phyloP scores from a whole-genome alignment of 2,797 vertebrate species.

The Acanthiza pusilla region DNA sequence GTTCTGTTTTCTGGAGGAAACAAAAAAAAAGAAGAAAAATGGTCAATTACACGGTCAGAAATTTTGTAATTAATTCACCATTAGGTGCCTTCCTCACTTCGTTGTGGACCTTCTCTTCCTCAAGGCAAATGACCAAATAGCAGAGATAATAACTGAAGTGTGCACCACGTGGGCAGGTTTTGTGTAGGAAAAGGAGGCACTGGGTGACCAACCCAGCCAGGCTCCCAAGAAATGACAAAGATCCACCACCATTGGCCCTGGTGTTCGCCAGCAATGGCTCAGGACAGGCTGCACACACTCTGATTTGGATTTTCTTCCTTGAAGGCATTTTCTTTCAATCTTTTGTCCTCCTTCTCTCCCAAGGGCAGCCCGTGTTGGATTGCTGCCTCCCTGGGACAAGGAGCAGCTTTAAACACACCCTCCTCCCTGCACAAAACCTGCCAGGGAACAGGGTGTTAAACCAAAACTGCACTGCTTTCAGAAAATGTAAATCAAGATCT shows the following conservation, averaged over 20 bases:
- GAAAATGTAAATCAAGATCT: slow-evolving; percentile 7
- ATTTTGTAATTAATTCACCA: not conserved
- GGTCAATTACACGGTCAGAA: not conserved
- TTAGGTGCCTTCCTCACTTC: not conserved
- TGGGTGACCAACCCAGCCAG: accelerated
- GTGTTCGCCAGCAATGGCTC: not conserved
- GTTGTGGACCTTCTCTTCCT: not conserved
- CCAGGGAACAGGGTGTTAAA: not conserved
- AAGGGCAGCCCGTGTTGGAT: not conserved
- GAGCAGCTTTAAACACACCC: not conserved
- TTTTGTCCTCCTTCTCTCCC: not conserved
- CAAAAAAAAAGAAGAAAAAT: not conserved
- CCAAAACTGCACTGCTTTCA: not conserved
- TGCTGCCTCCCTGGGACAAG: not conserved
- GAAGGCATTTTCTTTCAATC: not conserved
- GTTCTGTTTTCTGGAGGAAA: slow-evolving; percentile 76
- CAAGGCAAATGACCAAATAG: not conserved
- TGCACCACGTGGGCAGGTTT: accelerated
- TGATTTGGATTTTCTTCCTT: not conserved
- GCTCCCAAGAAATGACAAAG: not conserved
- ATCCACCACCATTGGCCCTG: not conserved
- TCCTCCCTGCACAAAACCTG: not conserved
- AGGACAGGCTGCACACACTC: not conserved
- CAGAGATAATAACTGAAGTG: accelerated
- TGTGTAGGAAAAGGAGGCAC: accelerated